Evolutionary conservation across 1,140 invertebrate genomes (phyloP).

Genomic region (Stegodyphus dumicola): DNA sequence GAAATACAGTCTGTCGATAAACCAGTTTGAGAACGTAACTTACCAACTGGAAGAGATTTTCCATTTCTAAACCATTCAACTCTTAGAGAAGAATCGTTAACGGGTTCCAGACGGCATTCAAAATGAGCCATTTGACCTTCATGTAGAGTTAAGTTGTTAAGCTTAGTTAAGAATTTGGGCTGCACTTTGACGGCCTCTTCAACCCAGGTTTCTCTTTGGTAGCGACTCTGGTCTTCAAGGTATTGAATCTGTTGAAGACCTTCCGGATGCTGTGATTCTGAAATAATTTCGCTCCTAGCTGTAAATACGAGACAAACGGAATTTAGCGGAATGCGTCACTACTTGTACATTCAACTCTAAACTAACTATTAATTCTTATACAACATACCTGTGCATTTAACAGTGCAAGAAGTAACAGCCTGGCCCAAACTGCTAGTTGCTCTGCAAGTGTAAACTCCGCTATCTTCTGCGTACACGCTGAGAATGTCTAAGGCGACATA

Average conservation of each 20-base stretch:
- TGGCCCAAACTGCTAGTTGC: conserved; percentile 91
- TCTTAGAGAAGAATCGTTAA: conserved; percentile 91
- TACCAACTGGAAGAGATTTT: conserved; percentile 83
- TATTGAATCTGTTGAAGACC: conserved; percentile 91
- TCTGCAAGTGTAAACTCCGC: conserved; percentile 94
- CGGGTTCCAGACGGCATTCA: conserved; percentile 96
- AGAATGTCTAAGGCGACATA: conserved; percentile 96
- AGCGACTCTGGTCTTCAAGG: conserved; percentile 86
- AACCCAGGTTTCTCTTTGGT: conserved; percentile 82
- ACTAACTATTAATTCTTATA: not conserved
- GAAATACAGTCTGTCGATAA: no score
- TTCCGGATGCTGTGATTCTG: conserved; percentile 87
- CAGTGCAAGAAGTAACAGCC: conserved; percentile 72
- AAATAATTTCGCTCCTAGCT: conserved; percentile 85
- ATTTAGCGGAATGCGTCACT: not conserved
- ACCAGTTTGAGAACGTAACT: conserved; percentile 66
- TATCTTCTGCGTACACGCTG: conserved; percentile 96
- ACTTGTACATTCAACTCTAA: not conserved
- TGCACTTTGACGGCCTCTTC: conserved; percentile 86
- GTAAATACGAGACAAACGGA: conserved; percentile 38
- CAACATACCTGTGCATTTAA: conserved; percentile 58
- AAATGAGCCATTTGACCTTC: conserved; percentile 96
- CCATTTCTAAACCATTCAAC: conserved; percentile 96
- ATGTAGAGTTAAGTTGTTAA: conserved; percentile 82
- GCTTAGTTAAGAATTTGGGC: conserved; percentile 85